phyloP scores from a whole-genome alignment of 2,888 invertebrate genomes.

The Lithophane semibrunnea region DNA sequence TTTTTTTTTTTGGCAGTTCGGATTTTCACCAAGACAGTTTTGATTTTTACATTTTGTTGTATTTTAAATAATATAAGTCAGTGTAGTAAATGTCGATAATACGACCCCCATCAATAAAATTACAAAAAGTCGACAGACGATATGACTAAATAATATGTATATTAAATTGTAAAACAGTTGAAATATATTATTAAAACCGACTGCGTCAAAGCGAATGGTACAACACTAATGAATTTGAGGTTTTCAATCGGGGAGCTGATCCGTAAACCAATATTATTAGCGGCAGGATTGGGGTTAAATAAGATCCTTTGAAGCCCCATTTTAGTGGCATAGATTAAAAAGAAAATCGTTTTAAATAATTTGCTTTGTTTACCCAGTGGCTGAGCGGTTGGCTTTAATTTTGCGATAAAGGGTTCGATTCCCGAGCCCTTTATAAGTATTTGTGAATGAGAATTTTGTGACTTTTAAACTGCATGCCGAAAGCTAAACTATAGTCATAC shows the following conservation, averaged over 20 bases:
- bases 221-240: conserved; percentile 21
- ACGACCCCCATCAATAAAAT: background rate
- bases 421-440: background rate
- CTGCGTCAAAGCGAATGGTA: conserved; percentile 20
- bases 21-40: too few relatives aligned
- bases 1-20: too few relatives aligned
- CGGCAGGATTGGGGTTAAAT: conserved; percentile 7
- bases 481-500: too few relatives aligned
- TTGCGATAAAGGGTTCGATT: background rate
- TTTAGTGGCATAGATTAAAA: background rate
- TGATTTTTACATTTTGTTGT: too few relatives aligned
- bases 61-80: too few relatives aligned
- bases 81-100: too few relatives aligned
- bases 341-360: background rate
- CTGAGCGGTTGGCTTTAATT: background rate
- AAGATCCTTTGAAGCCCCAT: conserved; percentile 5
- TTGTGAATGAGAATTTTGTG: background rate
- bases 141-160: background rate
- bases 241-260: conserved; percentile 21
- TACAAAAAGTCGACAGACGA: background rate
- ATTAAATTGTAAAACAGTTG: background rate
- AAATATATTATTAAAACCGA: conserved; percentile 12
- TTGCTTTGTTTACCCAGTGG: background rate
- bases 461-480: background rate
- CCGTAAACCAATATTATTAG: conserved; percentile 10